Evolutionary conservation across 2,113 vertebrate species (phyloP).

Genomic region (Dolichallabes microphthalmus): DNA sequence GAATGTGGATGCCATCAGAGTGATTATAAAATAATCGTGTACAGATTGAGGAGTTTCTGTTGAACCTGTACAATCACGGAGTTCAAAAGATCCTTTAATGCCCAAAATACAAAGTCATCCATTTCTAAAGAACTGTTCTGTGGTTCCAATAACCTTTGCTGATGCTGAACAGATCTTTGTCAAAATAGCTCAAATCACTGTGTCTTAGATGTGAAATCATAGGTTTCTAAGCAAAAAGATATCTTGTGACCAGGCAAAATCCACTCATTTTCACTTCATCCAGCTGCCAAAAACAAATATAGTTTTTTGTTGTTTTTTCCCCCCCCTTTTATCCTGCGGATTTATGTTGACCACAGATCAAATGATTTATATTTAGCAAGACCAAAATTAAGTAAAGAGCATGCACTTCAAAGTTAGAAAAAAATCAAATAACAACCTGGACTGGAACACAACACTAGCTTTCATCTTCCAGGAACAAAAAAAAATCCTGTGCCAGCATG

Average conservation of each 20-base stretch:
- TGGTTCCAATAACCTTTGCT: slow-evolving; percentile 12
- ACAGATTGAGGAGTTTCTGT: slow-evolving; percentile 16
- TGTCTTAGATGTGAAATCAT: slow-evolving; percentile 13
- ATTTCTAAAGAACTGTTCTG: not conserved
- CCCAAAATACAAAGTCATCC: not conserved
- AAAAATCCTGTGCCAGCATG: slow-evolving; percentile 13
- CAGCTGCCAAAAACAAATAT: slow-evolving; percentile 50
- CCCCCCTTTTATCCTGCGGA: not conserved
- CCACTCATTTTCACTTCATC: slow-evolving; percentile 17
- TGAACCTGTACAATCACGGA: not conserved
- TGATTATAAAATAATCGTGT: slow-evolving; percentile 41
- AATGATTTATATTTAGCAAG: slow-evolving; percentile 30
- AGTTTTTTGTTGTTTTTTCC: not conserved
- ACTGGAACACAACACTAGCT: not conserved
- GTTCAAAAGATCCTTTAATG: slow-evolving; percentile 21
- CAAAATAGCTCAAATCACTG: not conserved
- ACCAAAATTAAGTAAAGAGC: slow-evolving; percentile 6
- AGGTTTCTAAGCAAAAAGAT: slow-evolving; percentile 3
- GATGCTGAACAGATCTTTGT: slow-evolving; percentile 28
- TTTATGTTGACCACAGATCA: slow-evolving; percentile 27
- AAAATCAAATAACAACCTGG: slow-evolving; percentile 7
- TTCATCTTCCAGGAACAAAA: slow-evolving; percentile 17
- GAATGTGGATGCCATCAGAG: slow-evolving; percentile 19
- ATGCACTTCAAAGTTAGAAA: slow-evolving; percentile 25
- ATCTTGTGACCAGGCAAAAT: not conserved